phyloP scores from a whole-genome alignment of 2,888 invertebrate genomes.

The Miltochrista miniata region DNA sequence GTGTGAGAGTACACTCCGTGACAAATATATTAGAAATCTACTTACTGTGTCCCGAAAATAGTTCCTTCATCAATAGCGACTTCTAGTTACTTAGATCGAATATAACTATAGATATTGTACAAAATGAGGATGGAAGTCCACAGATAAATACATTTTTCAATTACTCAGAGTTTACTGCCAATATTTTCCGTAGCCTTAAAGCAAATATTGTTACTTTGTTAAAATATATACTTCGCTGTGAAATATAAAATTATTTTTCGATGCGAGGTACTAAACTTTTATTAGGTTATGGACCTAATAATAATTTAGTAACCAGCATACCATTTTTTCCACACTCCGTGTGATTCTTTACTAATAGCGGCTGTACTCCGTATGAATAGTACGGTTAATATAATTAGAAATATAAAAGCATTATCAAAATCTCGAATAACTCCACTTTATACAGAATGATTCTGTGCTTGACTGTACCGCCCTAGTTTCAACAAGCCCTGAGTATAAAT shows the following conservation, averaged over 20 bases:
- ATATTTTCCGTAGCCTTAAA: background rate
- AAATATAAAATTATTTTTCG: too few relatives aligned
- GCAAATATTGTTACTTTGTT: background rate
- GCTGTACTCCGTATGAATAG: too few relatives aligned
- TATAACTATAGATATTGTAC: background rate
- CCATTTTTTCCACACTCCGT: too few relatives aligned
- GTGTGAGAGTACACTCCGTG: constrained; percentile 12
- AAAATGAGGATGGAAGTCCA: background rate
- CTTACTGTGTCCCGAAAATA: too few relatives aligned
- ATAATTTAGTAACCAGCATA: too few relatives aligned
- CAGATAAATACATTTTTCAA: constrained; percentile 6
- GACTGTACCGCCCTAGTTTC: constrained; percentile 35
- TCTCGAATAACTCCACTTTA: too few relatives aligned
- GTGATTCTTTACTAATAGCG: too few relatives aligned
- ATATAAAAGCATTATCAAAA: too few relatives aligned
- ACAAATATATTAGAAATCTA: constrained; percentile 16
- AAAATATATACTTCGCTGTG: too few relatives aligned
- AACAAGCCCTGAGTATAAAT: constrained; percentile 39
- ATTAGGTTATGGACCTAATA: too few relatives aligned
- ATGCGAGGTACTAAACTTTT: too few relatives aligned
- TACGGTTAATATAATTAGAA: background rate
- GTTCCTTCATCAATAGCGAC: too few relatives aligned
- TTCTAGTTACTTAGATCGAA: background rate
- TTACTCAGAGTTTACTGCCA: constrained; percentile 1
- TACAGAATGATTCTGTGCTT: constrained; percentile 14